Evolutionary conservation across 2,113 vertebrate genomes (phyloP).

Genomic region (Macaca mulatta): DNA sequence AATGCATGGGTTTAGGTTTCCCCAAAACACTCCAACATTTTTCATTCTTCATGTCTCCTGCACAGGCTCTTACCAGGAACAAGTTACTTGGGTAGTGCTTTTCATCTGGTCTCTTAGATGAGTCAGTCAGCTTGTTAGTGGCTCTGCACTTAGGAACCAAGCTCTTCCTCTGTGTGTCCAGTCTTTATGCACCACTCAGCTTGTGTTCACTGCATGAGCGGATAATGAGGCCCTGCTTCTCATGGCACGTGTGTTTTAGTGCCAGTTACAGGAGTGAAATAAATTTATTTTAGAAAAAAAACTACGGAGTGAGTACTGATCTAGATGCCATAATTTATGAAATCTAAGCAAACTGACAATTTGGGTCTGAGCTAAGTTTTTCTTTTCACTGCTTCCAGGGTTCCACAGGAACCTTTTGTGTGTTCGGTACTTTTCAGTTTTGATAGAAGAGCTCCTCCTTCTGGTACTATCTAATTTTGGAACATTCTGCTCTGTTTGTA

Average conservation of each 20-base stretch:
- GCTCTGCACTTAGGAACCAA: rapidly evolving
- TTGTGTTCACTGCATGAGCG: not conserved
- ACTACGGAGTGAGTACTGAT: not conserved
- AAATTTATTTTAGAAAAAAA: not conserved
- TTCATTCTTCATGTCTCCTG: not conserved
- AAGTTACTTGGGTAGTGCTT: not conserved
- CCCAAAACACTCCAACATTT: not conserved
- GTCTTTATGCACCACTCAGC: not conserved
- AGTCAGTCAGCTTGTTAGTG: too few relatives aligned
- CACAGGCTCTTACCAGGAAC: not conserved
- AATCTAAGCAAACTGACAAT: not conserved
- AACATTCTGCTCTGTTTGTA: not conserved
- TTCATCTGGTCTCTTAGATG: not conserved
- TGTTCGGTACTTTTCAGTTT: not conserved
- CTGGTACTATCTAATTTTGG: not conserved
- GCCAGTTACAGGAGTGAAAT: not conserved
- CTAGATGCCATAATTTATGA: not conserved
- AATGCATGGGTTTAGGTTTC: not conserved
- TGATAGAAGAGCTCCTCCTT: not conserved
- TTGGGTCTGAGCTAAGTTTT: not conserved
- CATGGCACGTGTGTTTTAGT: not conserved
- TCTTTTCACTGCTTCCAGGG: not conserved
- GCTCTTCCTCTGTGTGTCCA: not conserved
- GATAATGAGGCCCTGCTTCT: not conserved
- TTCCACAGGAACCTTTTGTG: not conserved